Percentiles rank a stretch among this genome's conserved stretches.
phyloP scores from a whole-genome alignment of 2,113 vertebrate genomes.

The Condylura cristata region DNA sequence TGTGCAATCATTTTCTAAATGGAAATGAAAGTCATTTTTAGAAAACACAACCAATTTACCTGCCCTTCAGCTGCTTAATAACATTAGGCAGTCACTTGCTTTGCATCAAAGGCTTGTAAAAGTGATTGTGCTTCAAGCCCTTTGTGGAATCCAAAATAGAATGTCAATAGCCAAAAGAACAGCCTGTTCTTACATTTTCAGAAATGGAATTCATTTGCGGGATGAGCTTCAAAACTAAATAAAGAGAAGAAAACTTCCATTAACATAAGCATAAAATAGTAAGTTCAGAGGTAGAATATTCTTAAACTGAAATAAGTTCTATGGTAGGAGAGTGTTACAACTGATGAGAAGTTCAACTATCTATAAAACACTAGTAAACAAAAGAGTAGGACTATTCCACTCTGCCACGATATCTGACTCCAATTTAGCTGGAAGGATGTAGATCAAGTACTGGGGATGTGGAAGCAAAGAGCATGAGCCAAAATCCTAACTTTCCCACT shows the following conservation, averaged over 20 bases:
- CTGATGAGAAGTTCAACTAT: not conserved
- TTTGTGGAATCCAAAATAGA: constrained; percentile 82
- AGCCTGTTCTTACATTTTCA: constrained; percentile 75
- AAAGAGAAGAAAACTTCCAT: not conserved
- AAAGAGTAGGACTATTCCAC: not conserved
- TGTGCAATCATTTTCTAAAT: constrained; percentile 74
- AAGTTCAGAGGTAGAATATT: constrained; percentile 7
- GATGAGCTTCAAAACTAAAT: constrained; percentile 76
- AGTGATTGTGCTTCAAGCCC: constrained; percentile 79
- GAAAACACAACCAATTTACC: constrained; percentile 81
- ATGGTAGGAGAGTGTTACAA: not conserved
- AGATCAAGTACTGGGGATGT: not conserved
- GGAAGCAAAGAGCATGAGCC: not conserved
- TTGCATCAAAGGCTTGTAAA: constrained; percentile 76
- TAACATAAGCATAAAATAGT: constrained; percentile 6
- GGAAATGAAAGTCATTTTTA: constrained; percentile 80
- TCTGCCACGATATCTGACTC: not conserved
- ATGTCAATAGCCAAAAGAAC: constrained; percentile 81
- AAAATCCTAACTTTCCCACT: not conserved
- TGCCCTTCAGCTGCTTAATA: constrained; percentile 82
- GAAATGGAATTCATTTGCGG: constrained; percentile 72
- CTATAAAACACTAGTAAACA: not conserved
- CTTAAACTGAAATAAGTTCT: not conserved
- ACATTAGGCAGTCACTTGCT: constrained; percentile 79
- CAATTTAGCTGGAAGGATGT: not conserved